Evolutionary conservation across 2,797 vertebrate genomes (phyloP), one percentile per base, ranked within the genome.

Genomic region (Scyliorhinus canicula): DNA sequence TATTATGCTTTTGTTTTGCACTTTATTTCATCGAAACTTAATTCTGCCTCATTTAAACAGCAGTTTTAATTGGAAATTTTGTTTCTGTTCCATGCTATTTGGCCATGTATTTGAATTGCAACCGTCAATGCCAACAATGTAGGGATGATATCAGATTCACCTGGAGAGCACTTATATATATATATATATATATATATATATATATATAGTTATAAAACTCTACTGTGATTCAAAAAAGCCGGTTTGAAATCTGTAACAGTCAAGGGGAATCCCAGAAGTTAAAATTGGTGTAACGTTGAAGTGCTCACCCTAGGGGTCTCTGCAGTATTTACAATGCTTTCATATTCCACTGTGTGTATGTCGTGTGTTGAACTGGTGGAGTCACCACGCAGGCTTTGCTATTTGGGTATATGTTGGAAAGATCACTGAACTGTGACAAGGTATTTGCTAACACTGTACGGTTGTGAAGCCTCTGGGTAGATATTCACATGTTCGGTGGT

Each of bases 241-340:
- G 4, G 40, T 65, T 93, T 67, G 57, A 88, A 88, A 57, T 88
- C 52, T 44, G 77, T 63, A 44, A 93, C 28, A 28, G 26, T 6
- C 6, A 44, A 90, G 31, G 60, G 60, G 44, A 93, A 93, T 93
- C 63, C 60, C 55, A 47, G 90, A 93, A 44, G 86, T 90, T 60
- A 90, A 90, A 90, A 90, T 60, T 31, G 57, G 55, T 90, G 86
- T 60, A 90, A 21, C 86, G n/a, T 55, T 90, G 9, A 60, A n/a
- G 19, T 60, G 31, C 55, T 90, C 52, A 90, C 86, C 31, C 86
- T 55, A 90, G 86, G 86, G 90, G 90, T 93, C 90, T 93, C 86
- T 93, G 60, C 63, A 67, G 90, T 67, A 93, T 93, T 67, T 47
- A 93, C 11, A 47, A 67, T 93, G 63, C 90, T 65, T 93, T 44